phyloP scores from a whole-genome alignment of 2,797 vertebrate genomes.

The Onychomys torridus region DNA sequence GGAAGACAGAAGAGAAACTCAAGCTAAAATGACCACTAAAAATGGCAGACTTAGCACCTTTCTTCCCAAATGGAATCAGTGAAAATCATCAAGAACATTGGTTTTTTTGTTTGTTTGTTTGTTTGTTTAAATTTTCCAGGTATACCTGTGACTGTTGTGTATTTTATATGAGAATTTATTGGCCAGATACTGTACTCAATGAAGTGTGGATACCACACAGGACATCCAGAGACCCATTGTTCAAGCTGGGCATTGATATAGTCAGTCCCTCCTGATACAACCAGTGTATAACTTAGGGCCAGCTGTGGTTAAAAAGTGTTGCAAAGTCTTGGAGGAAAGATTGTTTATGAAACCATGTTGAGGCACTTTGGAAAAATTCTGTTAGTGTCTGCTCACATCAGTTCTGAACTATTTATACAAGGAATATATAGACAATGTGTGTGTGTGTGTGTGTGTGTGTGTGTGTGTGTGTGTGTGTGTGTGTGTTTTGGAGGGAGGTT shows the following conservation, averaged over 20 bases:
- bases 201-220: neutral
- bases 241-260: neutral
- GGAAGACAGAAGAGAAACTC: conserved; percentile 35
- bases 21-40: conserved; percentile 24
- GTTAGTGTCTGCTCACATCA: neutral
- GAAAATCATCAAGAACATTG: conserved; percentile 47
- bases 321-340: neutral
- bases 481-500: neutral
- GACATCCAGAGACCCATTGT: neutral
- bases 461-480: too few relatives aligned
- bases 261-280: neutral
- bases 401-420: conserved; percentile 60
- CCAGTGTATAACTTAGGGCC: neutral
- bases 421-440: neutral
- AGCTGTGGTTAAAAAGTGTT: neutral
- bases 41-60: neutral
- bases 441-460: neutral
- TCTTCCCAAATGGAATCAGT: conserved; percentile 47
- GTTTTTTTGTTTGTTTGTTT: neutral
- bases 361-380: conserved; percentile 30
- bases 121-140: conserved; percentile 62
- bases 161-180: conserved; percentile 50
- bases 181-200: neutral
- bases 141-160: conserved; percentile 53
- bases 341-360: conserved; percentile 42